Evolutionary conservation across 2,113 vertebrate species (phyloP).

Genomic region (Pangasianodon gigas): DNA sequence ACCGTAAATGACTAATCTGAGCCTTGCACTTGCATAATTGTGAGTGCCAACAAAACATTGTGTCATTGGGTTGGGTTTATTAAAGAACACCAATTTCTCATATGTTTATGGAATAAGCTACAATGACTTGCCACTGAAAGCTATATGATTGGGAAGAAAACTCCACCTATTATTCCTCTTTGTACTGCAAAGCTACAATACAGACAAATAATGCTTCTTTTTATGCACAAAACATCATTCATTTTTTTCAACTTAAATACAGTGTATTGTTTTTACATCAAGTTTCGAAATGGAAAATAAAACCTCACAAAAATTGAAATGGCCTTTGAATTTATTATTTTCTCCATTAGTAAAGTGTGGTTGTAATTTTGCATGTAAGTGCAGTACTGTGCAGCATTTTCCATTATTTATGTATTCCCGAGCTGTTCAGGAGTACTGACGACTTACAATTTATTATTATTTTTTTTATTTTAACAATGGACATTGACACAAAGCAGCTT

Average conservation of each 20-base stretch:
- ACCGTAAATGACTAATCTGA: constrained; percentile 35
- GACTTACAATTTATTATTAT: not conserved
- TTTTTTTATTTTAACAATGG: not conserved
- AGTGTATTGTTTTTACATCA: constrained; percentile 64
- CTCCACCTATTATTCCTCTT: constrained; percentile 9
- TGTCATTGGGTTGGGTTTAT: not conserved
- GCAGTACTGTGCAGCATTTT: not conserved
- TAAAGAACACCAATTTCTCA: not conserved
- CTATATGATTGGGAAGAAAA: constrained; percentile 21
- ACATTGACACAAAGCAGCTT: not conserved
- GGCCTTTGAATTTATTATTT: not conserved
- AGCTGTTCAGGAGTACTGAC: not conserved
- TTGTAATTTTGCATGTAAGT: constrained; percentile 1
- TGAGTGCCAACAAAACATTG: not conserved
- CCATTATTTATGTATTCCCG: not conserved
- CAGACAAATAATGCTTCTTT: constrained; percentile 26
- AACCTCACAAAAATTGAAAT: constrained; percentile 39
- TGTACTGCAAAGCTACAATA: constrained; percentile 41
- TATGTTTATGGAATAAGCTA: not conserved
- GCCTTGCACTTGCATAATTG: constrained; percentile 23
- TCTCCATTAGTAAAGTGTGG: not conserved
- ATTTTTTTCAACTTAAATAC: constrained; percentile 56
- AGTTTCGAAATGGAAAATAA: constrained; percentile 64
- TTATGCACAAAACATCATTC: constrained; percentile 41
- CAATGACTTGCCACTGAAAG: not conserved